Evolutionary conservation across 1,140 invertebrate species (phyloP), one percentile per base, ranked within the genome.

Genomic region (Temnothorax longispinosus): DNA sequence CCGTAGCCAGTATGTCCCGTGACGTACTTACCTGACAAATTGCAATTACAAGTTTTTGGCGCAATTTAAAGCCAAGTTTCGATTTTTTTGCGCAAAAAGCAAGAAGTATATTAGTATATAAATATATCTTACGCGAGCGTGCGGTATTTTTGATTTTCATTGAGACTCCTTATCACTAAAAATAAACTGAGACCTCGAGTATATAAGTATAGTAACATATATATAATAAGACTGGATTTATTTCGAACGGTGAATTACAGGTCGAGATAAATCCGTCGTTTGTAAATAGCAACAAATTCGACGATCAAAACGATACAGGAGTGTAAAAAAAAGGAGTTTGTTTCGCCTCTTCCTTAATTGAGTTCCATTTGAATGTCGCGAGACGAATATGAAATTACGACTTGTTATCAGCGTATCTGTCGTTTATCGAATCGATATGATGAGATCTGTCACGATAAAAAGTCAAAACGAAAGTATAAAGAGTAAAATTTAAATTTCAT

Each of bases 141-240:
- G 18, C 6, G 32, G 6, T 85, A 85, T 85, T 85, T 78, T 65
- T 38, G 38, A 65, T 54, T 85, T 85, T 78, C 82, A 78, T 85
- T 65, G 82, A 78, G 27, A 67, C 35, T 65, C 11, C 1, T 56
- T 75, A 41, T 85, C 8, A 78, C 47, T 67, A 41, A 54, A 85
- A 85, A 85, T 85, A 85, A 78, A 54, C 38, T 27, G 27, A 50
- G 35, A 38, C 60, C 82, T 85, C 82, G 56, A 64, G 47, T 50
- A 1, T 27, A 27, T 27, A 54, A 78, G 38, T 64, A 78, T 65
- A 85, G 58, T 62, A 32, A 38, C 32, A 52, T 76, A 65, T 47
- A 76, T 64, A 64, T 84, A 74, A 77, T 65, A 85, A 65, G 60
- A 65, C 10, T 4, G 21, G 6, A 56, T 85, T 85, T 85, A 64